These are phyloP conservation scores for Misgurnus anguillicaudatus DNA, from an alignment of 2,113 vertebrate genomes.

Conservation along the genomic window DNA sequence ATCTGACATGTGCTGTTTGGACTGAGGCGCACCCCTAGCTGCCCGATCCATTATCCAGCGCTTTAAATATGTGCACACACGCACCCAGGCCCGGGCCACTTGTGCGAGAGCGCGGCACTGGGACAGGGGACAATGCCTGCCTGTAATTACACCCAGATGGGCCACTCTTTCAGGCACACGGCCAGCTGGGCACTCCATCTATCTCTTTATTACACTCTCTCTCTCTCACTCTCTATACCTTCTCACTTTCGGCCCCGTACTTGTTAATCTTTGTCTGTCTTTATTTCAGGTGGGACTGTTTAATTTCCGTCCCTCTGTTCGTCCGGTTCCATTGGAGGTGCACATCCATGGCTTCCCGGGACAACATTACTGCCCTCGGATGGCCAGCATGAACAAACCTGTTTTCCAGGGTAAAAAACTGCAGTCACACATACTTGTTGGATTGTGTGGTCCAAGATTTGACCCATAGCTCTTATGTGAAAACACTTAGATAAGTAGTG, in stretches of 20 bases:
- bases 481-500: no score
- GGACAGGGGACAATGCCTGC: slow-evolving; percentile 60
- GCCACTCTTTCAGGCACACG: slow-evolving; percentile 52
- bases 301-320: slow-evolving; percentile 98
- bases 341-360: slow-evolving; percentile 98
- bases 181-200: slow-evolving; percentile 67
- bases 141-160: slow-evolving; percentile 69
- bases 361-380: slow-evolving; percentile 97
- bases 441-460: no score
- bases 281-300: slow-evolving; percentile 89
- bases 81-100: slow-evolving; percentile 54
- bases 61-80: slow-evolving; percentile 61
- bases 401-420: slow-evolving; percentile 85
- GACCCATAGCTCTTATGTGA: no score
- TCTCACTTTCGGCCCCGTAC: slow-evolving; percentile 34
- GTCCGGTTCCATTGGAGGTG: slow-evolving; percentile 94
- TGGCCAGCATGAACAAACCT: slow-evolving; percentile 99
- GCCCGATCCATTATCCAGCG: slow-evolving; percentile 60
- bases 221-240: background rate
- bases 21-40: slow-evolving; percentile 50
- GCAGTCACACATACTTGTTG: no score
- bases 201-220: slow-evolving; percentile 3
- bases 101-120: slow-evolving; percentile 53
- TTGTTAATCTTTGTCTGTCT: background rate
- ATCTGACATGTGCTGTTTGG: slow-evolving; percentile 59